These are phyloP conservation scores for Hippopotamyrus pictus DNA, from an alignment of 2,797 vertebrate species.

Conservation along the genomic window DNA sequence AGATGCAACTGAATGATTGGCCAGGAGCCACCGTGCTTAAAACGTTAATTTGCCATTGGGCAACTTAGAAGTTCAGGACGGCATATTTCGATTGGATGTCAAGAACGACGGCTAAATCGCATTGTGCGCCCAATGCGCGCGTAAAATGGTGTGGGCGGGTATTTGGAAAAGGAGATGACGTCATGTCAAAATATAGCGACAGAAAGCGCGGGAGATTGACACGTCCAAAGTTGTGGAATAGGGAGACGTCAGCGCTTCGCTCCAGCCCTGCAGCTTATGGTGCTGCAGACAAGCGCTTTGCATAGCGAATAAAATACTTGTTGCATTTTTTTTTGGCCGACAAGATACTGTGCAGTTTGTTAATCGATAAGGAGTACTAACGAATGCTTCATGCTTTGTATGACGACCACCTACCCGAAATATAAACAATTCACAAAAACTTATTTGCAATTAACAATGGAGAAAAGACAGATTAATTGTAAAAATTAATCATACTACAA, in stretches of 20 bases:
- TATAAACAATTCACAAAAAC: not conserved
- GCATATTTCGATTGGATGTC: constrained; percentile 31
- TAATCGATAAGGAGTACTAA: not conserved
- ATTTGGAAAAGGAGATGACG: constrained; percentile 27
- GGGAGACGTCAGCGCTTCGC: not conserved
- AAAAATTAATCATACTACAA: not conserved
- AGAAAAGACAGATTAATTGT: not conserved
- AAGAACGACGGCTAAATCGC: not conserved
- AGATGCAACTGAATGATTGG: not conserved
- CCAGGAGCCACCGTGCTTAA: not conserved
- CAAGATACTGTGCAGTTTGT: not conserved
- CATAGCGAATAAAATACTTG: not conserved
- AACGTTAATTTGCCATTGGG: constrained; percentile 28
- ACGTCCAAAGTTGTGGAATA: not conserved
- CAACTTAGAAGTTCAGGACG: not conserved
- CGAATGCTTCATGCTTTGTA: not conserved
- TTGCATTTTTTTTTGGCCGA: not conserved
- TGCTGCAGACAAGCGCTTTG: not conserved
- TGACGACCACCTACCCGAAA: not conserved
- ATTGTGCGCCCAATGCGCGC: constrained; percentile 27
- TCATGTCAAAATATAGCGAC: constrained; percentile 36
- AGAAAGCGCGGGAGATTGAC: constrained; percentile 57
- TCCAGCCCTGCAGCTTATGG: not conserved
- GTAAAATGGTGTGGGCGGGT: constrained; percentile 26
- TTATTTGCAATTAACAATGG: not conserved